Evolutionary conservation across 1,140 invertebrate genomes (phyloP), one percentile per base, ranked within the genome.

Genomic region (Ctenoplectra terminalis): DNA sequence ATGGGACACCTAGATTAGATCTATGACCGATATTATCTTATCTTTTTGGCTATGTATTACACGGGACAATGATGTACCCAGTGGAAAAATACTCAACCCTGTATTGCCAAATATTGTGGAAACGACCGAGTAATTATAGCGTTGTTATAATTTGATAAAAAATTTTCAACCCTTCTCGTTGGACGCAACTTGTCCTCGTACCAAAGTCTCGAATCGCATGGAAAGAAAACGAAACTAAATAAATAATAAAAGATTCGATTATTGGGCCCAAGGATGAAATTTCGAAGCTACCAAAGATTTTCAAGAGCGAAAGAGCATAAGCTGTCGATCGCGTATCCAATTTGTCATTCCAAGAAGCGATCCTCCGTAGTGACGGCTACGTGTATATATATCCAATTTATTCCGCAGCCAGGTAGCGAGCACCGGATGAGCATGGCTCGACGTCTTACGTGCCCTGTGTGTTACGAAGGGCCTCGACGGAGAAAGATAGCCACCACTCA

Each of bases 261-360:
- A 31, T 11, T 15, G 29, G 40, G 4, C 23, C 20, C n/a, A 48
- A 61, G 9, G 11, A 29, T 13, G 40, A 6, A 20, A 23, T 20
- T 5, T n/a, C 6, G 13, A 64, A 26, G 37, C 31, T n/a, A 34
- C 31, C 26, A 8, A 60, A 23, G 71, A 75, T 75, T 46, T 46
- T 60, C 54, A 37, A 40, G 63, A 60, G 29, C 52, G 9, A 31
- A 31, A 46, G 20, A 48, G 48, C 26, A 29, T 20, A 7, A 31
- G n/a, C 56, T 73, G 77, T 75, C 54, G 75, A 70, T 69, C 61
- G 66, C 40, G 40, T 6, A 40, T 58, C 52, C 75, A 71, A 83
- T 84, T 84, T 82, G 79, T 82, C 80, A 82, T 84, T 84, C 83
- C 67, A n/a, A 82, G 80, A 84, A 82, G 73, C 83, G 54, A 82